These are phyloP conservation scores for Drosophila erecta DNA, from an alignment of 1,140 invertebrate genomes.

Conservation along the genomic window DNA sequence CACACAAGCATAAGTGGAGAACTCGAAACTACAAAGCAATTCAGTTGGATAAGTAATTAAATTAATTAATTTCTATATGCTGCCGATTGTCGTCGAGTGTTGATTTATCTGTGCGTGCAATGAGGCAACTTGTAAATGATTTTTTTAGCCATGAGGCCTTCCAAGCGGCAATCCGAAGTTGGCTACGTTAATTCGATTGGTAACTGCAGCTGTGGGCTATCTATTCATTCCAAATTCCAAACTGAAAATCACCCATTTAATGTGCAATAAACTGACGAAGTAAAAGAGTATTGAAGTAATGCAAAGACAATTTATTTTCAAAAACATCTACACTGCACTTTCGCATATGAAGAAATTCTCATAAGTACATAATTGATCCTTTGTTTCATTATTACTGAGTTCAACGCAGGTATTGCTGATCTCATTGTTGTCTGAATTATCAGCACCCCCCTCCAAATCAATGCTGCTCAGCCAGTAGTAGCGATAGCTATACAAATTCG, in stretches of 20 bases:
- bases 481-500: too few species aligned
- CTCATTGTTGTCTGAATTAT: too few species aligned
- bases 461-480: too few species aligned
- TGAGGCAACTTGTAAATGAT: slow-evolving; percentile 47
- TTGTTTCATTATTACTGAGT: too few species aligned
- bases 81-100: slow-evolving; percentile 54
- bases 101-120: slow-evolving; percentile 62
- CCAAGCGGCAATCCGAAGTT: slow-evolving; percentile 39
- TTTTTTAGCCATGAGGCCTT: slow-evolving; percentile 52
- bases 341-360: too few species aligned
- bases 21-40: slow-evolving; percentile 52
- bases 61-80: slow-evolving; percentile 75
- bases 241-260: slow-evolving; percentile 11
- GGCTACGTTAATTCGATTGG: slow-evolving; percentile 44
- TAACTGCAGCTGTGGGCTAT: slow-evolving; percentile 39
- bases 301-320: too few species aligned
- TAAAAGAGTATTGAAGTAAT: too few species aligned
- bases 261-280: slow-evolving; percentile 2
- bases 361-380: too few species aligned
- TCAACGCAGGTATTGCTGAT: too few species aligned
- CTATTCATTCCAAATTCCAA: slow-evolving; percentile 42
- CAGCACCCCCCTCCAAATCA: too few species aligned
- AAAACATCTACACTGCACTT: too few species aligned
- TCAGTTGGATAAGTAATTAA: slow-evolving; percentile 74
- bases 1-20: slow-evolving; percentile 37